Evolutionary conservation across 2,888 invertebrate genomes (phyloP).

Genomic region (Drosophila atroscutellata): DNA sequence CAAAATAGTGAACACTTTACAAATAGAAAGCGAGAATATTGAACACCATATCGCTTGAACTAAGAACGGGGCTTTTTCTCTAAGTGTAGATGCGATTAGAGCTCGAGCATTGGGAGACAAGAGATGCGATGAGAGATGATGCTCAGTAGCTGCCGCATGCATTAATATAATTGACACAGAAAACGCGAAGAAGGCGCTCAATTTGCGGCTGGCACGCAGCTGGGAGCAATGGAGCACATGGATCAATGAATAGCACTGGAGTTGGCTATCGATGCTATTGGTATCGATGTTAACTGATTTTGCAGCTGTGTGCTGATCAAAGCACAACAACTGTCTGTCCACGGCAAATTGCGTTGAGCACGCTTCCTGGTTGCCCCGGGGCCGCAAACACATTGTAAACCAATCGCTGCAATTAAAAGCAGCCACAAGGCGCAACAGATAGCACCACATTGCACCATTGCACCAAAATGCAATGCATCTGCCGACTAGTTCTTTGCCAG

Average conservation of each 20-base stretch:
- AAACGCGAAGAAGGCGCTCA: slow-evolving; percentile 65
- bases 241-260: slow-evolving; percentile 2
- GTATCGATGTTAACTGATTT: slow-evolving; percentile 74
- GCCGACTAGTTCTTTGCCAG: slow-evolving; percentile 50
- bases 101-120: slow-evolving; percentile 15
- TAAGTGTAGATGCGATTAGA: slow-evolving; percentile 9
- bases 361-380: slow-evolving; percentile 68
- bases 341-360: slow-evolving; percentile 64
- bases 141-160: slow-evolving; percentile 62
- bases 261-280: slow-evolving; percentile 47
- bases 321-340: slow-evolving; percentile 43
- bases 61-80: neutral
- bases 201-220: slow-evolving; percentile 66
- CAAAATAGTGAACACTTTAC: neutral
- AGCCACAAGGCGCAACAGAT: slow-evolving; percentile 55
- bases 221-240: slow-evolving; percentile 19
- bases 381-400: slow-evolving; percentile 62
- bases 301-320: slow-evolving; percentile 70
- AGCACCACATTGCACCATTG: slow-evolving; percentile 34
- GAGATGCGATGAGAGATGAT: slow-evolving; percentile 37
- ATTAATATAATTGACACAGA: slow-evolving; percentile 81
- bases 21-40: neutral
- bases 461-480: slow-evolving; percentile 41
- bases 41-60: neutral
- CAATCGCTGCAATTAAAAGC: slow-evolving; percentile 73